Evolutionary conservation across 2,797 vertebrate genomes (phyloP).

Genomic region (Bucorvus abyssinicus): DNA sequence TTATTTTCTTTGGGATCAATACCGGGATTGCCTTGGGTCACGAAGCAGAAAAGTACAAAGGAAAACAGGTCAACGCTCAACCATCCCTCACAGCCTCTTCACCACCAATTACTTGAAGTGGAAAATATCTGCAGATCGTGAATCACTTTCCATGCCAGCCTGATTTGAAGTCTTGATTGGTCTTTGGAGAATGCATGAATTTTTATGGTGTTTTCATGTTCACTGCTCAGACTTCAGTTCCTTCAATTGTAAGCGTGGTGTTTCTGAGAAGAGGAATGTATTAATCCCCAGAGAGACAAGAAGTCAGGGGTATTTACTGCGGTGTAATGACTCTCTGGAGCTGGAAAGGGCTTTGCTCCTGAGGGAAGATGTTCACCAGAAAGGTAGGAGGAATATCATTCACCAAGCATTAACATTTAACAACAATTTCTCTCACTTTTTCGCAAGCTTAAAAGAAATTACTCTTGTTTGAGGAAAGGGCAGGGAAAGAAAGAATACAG

Average conservation of each 20-base stretch:
- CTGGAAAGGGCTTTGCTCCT: background rate
- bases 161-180: background rate
- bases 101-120: background rate
- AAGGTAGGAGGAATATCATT: background rate
- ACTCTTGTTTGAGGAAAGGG: background rate
- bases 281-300: background rate
- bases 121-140: background rate
- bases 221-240: background rate
- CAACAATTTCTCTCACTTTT: conserved; percentile 2
- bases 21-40: background rate
- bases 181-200: background rate
- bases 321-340: background rate
- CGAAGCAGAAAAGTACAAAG: background rate
- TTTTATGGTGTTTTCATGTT: conserved; percentile 6
- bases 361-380: background rate
- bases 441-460: background rate
- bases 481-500: background rate
- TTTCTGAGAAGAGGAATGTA: background rate
- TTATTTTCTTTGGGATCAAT: conserved; percentile 35
- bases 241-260: background rate
- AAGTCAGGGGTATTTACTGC: background rate
- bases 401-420: background rate
- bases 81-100: background rate
- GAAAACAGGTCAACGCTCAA: conserved; percentile 6
- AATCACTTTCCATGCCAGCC: background rate